phyloP scores from a whole-genome alignment of 2,888 invertebrate species.

The Prostheceraeus crozeri region DNA sequence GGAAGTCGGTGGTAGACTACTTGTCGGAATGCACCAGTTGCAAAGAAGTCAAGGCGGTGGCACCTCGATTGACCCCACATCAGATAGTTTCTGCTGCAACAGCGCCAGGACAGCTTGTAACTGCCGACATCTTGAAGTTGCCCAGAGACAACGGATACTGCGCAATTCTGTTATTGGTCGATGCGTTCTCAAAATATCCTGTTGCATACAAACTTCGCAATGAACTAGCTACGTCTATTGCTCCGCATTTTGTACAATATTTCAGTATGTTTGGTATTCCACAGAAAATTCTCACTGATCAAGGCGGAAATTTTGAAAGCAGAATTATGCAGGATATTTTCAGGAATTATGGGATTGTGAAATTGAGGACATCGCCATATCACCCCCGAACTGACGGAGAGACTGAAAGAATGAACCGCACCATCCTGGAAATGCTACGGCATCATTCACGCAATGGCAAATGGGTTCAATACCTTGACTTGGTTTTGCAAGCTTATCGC shows the following conservation, averaged over 20 bases:
- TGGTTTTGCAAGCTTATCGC: conserved; percentile 6
- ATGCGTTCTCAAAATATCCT: conserved; percentile 11
- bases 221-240: conserved; percentile 21
- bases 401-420: conserved; percentile 10
- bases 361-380: conserved; percentile 16
- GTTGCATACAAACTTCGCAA: conserved; percentile 21
- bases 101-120: too few relatives aligned
- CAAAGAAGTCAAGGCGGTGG: too few relatives aligned
- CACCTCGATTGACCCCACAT: too few relatives aligned
- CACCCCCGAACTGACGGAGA: conserved; percentile 9
- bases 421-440: conserved; percentile 15
- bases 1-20: too few relatives aligned
- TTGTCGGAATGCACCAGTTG: too few relatives aligned
- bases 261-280: conserved; percentile 4
- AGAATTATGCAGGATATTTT: background rate
- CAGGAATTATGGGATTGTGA: conserved; percentile 1
- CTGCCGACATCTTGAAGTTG: too few relatives aligned
- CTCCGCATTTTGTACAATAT: conserved; percentile 9
- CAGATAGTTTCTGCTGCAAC: too few relatives aligned
- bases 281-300: conserved; percentile 2
- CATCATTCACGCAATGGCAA: background rate
- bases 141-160: too few relatives aligned
- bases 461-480: conserved; percentile 6
- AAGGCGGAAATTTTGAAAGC: conserved; percentile 11
- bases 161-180: too few relatives aligned